Base-by-base conservation (phyloP, 2,113 vertebrate species). In the Pseudolaguvia tuberculata region DNA sequence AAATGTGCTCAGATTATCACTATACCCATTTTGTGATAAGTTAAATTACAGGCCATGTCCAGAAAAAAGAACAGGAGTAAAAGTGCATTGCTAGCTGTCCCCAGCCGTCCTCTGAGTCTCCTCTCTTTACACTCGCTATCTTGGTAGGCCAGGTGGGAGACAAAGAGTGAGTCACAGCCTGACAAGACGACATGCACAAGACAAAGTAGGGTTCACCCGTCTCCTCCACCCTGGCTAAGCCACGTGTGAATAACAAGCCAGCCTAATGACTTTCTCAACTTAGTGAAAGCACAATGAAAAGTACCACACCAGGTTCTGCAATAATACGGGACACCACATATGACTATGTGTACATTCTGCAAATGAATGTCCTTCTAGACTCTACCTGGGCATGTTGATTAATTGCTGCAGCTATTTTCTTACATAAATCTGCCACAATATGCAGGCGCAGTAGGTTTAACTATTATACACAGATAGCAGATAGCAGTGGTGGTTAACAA, bases 191-290 rank as follows among this genome's bases (percentile, higher is more conserved):
- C 79, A 81, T 58, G 50, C 76, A 58, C 70, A 73, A 79, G 76
- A 82, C 76, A 77, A 73, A 79, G 52, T 73, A 70, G 63, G 69
- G 76, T 72, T 45, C 59, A 73, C 62, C 70, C 73, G 39, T 67
- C 73, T 80, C 71, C 75, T 75, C 72, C 78, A 78, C 80, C 67
- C 59, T 25, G 42, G 73, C 75, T 59, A 70, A 80, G 45, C 66
- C 57, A 35, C 45, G 79, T 78, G 75, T 88, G 87, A 92, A 91
- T 88, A 91, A 89, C 89, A 90, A 53, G 39, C 27, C 61, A 65
- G 63, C 45, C 74, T 66, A 70, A 77, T 80, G 74, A 77, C 70
- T 77, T 81, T 75, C 56, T 71, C 18, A 65, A 80, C 56, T 76
- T 73, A 62, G 29, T 8, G 31, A 56, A 29, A 2, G 21, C 50